Evolutionary conservation across 2,888 invertebrate genomes (phyloP).

Genomic region (Dolichomitus sp.): DNA sequence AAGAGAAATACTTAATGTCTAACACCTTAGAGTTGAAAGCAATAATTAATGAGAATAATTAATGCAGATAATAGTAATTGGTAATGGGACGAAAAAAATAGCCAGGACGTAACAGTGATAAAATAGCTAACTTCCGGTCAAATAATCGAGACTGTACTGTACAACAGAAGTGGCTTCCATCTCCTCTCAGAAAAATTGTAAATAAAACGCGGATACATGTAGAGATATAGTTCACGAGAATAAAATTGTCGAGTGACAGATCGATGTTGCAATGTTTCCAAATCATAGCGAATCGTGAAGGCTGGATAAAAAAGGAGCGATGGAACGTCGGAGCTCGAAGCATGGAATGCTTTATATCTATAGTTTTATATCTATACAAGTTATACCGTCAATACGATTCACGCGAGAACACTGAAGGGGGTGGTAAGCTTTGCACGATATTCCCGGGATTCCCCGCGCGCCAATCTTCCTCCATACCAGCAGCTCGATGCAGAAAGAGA

Average conservation of each 20-base stretch:
- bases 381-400: constrained; percentile 36
- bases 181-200: not conserved
- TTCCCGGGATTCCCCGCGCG: constrained; percentile 33
- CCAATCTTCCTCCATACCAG: constrained; percentile 45
- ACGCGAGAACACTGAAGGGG: constrained; percentile 13
- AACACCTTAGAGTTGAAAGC: too few species aligned
- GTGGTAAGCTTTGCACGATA: constrained; percentile 33
- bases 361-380: constrained; percentile 6
- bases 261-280: constrained; percentile 34
- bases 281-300: constrained; percentile 39
- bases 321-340: not conserved
- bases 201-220: not conserved
- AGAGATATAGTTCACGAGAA: not conserved
- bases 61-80: too few species aligned
- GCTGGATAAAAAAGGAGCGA: not conserved
- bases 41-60: too few species aligned
- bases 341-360: too few species aligned
- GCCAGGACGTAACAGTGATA: too few species aligned
- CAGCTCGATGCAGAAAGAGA: not conserved
- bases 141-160: too few species aligned
- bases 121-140: too few species aligned
- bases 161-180: too few species aligned
- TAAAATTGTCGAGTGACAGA: constrained; percentile 8
- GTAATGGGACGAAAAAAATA: too few species aligned
- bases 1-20: too few species aligned